These are phyloP conservation scores for Acestrorhynchus altus DNA, from an alignment of 2,797 vertebrate species.

Conservation along the genomic window DNA sequence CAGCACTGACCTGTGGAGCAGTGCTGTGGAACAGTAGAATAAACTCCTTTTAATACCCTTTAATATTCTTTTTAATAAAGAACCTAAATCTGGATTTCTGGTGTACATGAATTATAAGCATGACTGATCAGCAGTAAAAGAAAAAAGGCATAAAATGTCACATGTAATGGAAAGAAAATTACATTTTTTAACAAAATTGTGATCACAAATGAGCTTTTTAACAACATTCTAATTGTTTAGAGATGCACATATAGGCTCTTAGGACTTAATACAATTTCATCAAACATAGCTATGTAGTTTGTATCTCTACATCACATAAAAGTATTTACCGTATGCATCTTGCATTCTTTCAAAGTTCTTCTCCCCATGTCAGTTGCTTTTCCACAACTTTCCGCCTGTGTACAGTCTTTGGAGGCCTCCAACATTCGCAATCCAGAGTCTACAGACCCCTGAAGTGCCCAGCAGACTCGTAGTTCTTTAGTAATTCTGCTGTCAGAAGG, in stretches of 20 bases:
- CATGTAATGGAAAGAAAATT: too few relatives aligned
- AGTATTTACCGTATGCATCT: slow-evolving; percentile 71
- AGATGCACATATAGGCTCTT: not conserved
- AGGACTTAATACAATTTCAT: not conserved
- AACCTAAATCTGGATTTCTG: too few relatives aligned
- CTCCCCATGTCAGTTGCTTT: slow-evolving; percentile 66
- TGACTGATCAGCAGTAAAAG: too few relatives aligned
- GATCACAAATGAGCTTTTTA: too few relatives aligned
- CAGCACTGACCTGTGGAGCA: too few relatives aligned
- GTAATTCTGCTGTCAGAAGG: slow-evolving; percentile 77
- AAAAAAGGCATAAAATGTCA: too few relatives aligned
- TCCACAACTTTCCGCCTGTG: slow-evolving; percentile 56
- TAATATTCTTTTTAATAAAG: too few relatives aligned
- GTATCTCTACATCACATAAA: slow-evolving; percentile 1
- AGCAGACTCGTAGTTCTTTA: slow-evolving; percentile 73
- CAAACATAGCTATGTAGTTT: not conserved
- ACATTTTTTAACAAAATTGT: too few relatives aligned
- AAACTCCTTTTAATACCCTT: too few relatives aligned
- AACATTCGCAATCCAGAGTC: slow-evolving; percentile 76
- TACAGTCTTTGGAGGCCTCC: slow-evolving; percentile 65
- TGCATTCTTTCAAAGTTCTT: slow-evolving; percentile 72
- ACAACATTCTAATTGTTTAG: not conserved
- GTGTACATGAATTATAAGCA: too few relatives aligned
- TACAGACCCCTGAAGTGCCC: slow-evolving; percentile 79
- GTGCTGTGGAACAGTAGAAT: too few relatives aligned